Evolutionary conservation across 2,888 invertebrate species (phyloP).

Genomic region (Tachystola acroxantha): DNA sequence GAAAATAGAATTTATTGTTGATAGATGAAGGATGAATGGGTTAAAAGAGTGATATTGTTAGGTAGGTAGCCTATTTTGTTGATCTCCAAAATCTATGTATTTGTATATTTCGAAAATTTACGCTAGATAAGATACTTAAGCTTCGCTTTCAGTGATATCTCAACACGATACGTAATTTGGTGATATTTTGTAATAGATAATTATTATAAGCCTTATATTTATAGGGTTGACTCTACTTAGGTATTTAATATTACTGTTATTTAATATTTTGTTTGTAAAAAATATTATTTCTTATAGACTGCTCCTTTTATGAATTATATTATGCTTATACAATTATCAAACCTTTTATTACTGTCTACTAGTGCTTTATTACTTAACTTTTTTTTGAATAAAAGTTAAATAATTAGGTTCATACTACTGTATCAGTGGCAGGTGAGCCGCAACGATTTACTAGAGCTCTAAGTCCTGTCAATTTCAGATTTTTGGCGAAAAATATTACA

Average conservation of each 20-base stretch:
- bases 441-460: no score
- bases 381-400: no score
- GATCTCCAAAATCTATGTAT: constrained; percentile 55
- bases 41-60: constrained; percentile 25
- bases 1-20: constrained; percentile 1
- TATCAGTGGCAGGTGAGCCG: no score
- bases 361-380: no score
- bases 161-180: constrained; percentile 71
- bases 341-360: no score
- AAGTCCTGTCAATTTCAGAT: no score
- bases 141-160: constrained; percentile 60
- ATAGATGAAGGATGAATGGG: background rate
- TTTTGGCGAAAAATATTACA: no score
- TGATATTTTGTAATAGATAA: constrained; percentile 61
- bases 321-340: no score
- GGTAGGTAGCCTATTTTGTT: constrained; percentile 40
- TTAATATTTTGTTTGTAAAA: constrained; percentile 53
- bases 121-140: constrained; percentile 34
- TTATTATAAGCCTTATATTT: constrained; percentile 43
- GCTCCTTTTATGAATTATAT: constrained; percentile 49
- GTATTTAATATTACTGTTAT: constrained; percentile 43
- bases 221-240: constrained; percentile 31
- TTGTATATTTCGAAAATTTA: constrained; percentile 42
- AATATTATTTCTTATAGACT: constrained; percentile 51
- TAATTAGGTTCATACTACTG: no score